Base-by-base conservation (phyloP, 2,113 vertebrate genomes). In the Nothobranchius furzeri region DNA sequence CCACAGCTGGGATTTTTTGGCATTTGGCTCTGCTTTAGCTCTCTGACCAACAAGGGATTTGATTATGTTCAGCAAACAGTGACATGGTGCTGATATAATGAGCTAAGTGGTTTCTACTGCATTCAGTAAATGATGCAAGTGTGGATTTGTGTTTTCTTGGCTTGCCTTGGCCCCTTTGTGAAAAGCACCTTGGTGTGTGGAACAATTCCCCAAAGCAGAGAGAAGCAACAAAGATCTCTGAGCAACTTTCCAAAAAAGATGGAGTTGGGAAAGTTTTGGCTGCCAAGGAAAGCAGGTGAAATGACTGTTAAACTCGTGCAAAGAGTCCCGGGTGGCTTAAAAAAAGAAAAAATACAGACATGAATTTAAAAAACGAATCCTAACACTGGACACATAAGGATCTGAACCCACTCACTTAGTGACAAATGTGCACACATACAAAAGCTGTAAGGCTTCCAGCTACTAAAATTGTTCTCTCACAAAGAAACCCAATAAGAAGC, bases 71-170 rank as follows among this genome's bases (percentile, higher is more conserved):
- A 46, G 37, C 4, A 46, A 46, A 59, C 15, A 9, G 55, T 54
- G 68, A 43, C 60, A 54, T 6, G 49, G 50, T 20, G 64, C 46
- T 46, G 40, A 24, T 45, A 57, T 64, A 82, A 84, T 83, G 69
- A 79, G 66, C 30, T 24, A 40, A 49, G 59, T 60, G 54, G 69
- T 57, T 53, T 47, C 13, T 42, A 25, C 12, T 64, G 64, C 46
- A 62, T 37, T 73, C 50, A 50, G 46, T 56, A 51, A 61, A 70
- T 40, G 58, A 60, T 7, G 9, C 9, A 30, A 7, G 66, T 47
- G 66, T 68, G 49, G 68, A 68, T 75, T 67, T 48, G 62, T 66
- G 54, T 75, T 45, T 45, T 45, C 12, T 45, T 45, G 12, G 9
- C 3, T 8, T 54, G 54, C 24, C 70, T 49, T 49, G 51, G 42